Evolutionary conservation across 2,113 vertebrate species (phyloP).

Genomic region (Enhydra lutris): DNA sequence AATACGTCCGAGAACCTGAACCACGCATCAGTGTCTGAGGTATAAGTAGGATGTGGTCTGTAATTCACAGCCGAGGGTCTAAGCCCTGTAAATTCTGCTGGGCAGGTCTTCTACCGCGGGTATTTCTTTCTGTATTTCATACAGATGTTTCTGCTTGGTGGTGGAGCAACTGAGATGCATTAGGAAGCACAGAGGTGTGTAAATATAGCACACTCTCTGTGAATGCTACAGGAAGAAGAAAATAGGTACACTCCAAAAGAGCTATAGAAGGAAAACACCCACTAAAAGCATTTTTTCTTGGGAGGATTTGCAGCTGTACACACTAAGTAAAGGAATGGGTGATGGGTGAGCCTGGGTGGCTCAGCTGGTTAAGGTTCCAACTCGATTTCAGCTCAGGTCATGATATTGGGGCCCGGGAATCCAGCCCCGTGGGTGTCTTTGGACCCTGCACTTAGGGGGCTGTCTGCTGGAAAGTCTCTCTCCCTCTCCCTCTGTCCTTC

Average conservation of each 20-base stretch:
- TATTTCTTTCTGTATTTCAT: neutral
- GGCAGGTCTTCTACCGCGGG: neutral
- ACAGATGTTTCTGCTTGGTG: neutral
- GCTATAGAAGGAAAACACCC: conserved; percentile 9
- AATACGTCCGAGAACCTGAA: neutral
- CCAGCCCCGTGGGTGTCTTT: neutral
- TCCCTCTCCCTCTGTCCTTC: neutral
- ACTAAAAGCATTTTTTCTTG: neutral
- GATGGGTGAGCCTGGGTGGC: neutral
- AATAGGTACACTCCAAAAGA: neutral
- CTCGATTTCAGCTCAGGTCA: neutral
- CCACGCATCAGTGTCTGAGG: conserved; percentile 5
- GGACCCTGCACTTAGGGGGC: neutral
- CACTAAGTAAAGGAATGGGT: neutral
- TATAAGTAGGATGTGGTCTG: neutral
- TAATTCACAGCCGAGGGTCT: neutral
- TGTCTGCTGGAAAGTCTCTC: neutral
- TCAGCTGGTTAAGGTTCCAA: neutral
- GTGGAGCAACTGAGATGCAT: neutral
- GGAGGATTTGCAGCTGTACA: neutral
- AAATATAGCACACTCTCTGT: neutral
- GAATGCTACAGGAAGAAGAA: neutral
- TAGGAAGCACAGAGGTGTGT: neutral
- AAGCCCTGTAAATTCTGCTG: conserved; percentile 43
- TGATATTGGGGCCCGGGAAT: neutral